Conservation (phyloP, 2,888 invertebrate species). For the Anodontia alba region DNA sequence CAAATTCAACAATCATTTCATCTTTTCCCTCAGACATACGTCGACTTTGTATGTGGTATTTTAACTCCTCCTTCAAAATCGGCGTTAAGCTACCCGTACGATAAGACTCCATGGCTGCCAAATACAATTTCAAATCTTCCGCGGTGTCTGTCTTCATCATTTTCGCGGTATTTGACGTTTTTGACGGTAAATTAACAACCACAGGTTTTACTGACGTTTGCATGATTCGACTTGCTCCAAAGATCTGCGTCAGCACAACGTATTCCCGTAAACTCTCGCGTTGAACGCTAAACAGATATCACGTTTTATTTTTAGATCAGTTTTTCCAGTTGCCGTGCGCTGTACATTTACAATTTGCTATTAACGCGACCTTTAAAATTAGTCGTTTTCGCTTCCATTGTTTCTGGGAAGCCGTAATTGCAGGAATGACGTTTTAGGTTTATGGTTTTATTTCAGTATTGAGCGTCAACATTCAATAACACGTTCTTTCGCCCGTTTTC, state of each 20-base stretch:
- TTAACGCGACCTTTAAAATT: background rate
- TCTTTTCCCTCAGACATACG: conserved; percentile 73
- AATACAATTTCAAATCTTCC: conserved; percentile 64
- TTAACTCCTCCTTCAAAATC: conserved; percentile 75
- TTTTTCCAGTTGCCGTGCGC: background rate
- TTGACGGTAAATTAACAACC: background rate
- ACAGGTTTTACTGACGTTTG: background rate
- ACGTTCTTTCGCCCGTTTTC: background rate
- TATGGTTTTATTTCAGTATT: background rate
- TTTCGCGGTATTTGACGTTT: conserved; percentile 12
- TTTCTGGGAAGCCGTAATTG: background rate
- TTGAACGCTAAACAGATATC: background rate
- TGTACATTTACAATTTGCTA: background rate
- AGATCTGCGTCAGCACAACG: conserved; percentile 48
- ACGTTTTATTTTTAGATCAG: conserved; percentile 6
- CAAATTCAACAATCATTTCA: conserved; percentile 58
- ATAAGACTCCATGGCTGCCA: conserved; percentile 65
- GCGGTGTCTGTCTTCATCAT: background rate
- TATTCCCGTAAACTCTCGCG: conserved; percentile 45
- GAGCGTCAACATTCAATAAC: background rate
- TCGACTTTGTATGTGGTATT: conserved; percentile 71
- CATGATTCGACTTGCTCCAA: background rate
- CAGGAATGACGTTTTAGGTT: background rate
- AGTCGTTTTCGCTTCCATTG: background rate
- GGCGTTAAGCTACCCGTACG: conserved; percentile 63